These are phyloP conservation scores for Morone chrysops DNA, from an alignment of 2,113 vertebrate genomes.

Conservation along the genomic window DNA sequence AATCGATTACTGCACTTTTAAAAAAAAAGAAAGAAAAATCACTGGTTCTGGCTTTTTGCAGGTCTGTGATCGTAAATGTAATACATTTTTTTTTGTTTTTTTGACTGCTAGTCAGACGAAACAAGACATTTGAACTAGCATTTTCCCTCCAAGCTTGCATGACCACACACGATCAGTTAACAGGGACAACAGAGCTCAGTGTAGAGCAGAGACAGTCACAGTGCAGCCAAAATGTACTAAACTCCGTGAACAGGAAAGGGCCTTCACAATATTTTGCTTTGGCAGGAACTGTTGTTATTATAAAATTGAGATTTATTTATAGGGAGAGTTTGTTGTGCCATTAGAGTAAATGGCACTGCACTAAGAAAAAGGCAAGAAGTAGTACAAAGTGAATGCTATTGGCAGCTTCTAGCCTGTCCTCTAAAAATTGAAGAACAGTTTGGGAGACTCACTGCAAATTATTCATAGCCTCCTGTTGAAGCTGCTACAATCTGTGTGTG, in stretches of 20 bases:
- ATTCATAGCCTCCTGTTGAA: conserved; percentile 67
- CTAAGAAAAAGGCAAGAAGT: neutral
- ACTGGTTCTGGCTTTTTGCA: neutral
- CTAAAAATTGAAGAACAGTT: conserved; percentile 46
- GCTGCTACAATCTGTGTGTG: conserved; percentile 29
- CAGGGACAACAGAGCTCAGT: neutral
- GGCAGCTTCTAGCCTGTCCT: conserved; percentile 27
- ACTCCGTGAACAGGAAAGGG: neutral
- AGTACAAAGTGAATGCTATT: conserved; percentile 1
- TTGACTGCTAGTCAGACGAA: neutral
- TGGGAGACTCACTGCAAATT: conserved; percentile 66
- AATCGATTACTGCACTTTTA: neutral
- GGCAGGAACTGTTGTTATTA: neutral
- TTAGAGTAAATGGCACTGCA: neutral
- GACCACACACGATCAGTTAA: neutral
- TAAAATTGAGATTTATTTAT: neutral
- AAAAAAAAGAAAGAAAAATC: neutral
- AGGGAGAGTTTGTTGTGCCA: neutral
- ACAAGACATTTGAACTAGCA: neutral
- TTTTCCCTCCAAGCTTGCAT: neutral
- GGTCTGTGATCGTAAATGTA: neutral
- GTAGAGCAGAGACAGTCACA: neutral
- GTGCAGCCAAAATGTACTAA: neutral
- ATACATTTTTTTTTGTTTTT: neutral
- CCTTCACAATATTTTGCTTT: neutral